These are phyloP conservation scores for Drosophila quinaria DNA, from an alignment of 2,888 invertebrate genomes.

Conservation along the genomic window DNA sequence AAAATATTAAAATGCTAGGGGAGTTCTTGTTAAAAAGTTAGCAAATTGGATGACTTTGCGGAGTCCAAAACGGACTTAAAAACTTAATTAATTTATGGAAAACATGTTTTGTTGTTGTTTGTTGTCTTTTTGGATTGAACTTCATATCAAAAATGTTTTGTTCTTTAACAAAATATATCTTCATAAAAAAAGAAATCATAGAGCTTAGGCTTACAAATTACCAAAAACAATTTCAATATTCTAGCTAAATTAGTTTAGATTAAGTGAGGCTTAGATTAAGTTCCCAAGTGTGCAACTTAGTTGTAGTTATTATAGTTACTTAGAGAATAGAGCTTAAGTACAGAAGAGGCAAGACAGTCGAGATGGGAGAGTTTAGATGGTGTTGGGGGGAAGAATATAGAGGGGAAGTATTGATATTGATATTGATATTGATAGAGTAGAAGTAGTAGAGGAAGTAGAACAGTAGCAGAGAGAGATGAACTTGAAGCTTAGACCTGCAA, in stretches of 20 bases:
- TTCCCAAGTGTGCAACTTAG: constrained; percentile 53
- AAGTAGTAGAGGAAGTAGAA: constrained; percentile 48
- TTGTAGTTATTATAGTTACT: constrained; percentile 25
- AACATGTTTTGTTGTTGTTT: constrained; percentile 76
- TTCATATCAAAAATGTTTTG: constrained; percentile 49
- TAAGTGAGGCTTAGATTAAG: constrained; percentile 64
- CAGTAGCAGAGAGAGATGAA: constrained; percentile 46
- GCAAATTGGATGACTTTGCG: constrained; percentile 42
- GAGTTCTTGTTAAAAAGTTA: constrained; percentile 50
- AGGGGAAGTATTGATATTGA: constrained; percentile 32
- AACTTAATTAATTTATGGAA: constrained; percentile 65
- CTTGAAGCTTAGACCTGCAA: constrained; percentile 77
- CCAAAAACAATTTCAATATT: constrained; percentile 77
- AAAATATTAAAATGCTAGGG: constrained; percentile 60
- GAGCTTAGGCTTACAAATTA: constrained; percentile 46
- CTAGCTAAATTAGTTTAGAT: constrained; percentile 71
- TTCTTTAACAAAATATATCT: constrained; percentile 59
- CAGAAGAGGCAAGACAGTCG: constrained; percentile 66
- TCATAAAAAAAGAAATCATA: constrained; percentile 46
- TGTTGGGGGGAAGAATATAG: constrained; percentile 55
- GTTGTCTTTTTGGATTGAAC: constrained; percentile 34
- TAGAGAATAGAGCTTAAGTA: constrained; percentile 57
- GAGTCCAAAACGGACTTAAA: constrained; percentile 55
- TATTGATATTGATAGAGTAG: constrained; percentile 19
- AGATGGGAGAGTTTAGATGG: constrained; percentile 66